Conservation (phyloP, 2,888 invertebrate species). For the Scaptomyza flava region DNA sequence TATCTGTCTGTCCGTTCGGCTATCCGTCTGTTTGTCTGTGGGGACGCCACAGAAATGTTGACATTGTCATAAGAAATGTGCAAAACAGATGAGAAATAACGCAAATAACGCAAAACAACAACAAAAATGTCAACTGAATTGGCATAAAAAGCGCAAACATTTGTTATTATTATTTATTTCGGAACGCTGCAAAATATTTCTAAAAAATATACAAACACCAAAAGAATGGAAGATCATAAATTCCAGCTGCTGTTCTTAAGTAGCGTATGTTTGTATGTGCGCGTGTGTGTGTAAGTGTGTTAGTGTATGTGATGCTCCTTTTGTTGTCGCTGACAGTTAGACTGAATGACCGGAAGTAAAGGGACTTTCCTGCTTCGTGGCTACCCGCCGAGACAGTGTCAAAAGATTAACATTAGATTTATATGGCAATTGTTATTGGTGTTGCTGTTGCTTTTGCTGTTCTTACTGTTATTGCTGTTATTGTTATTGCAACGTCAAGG, state of each 20-base stretch:
- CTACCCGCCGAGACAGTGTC: slow-evolving; percentile 66
- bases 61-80: slow-evolving; percentile 59
- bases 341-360: slow-evolving; percentile 47
- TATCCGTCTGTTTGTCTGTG: slow-evolving; percentile 28
- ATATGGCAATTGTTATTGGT: slow-evolving; percentile 55
- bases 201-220: slow-evolving; percentile 44
- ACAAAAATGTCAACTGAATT: slow-evolving; percentile 16
- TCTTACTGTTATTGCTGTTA: slow-evolving; percentile 7
- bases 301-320: slow-evolving; percentile 40
- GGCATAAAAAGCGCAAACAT: slow-evolving; percentile 49
- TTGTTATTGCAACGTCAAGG: slow-evolving; percentile 25
- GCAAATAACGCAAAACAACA: slow-evolving; percentile 11
- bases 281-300: slow-evolving; percentile 13
- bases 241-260: slow-evolving; percentile 35
- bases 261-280: not conserved
- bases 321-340: slow-evolving; percentile 64
- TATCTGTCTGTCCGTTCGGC: slow-evolving; percentile 20
- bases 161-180: slow-evolving; percentile 72
- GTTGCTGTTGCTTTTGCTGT: slow-evolving; percentile 6
- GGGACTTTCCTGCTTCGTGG: slow-evolving; percentile 45
- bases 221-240: slow-evolving; percentile 63
- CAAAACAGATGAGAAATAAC: slow-evolving; percentile 48
- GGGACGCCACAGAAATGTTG: slow-evolving; percentile 56
- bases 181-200: slow-evolving; percentile 49
- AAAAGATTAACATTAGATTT: slow-evolving; percentile 74